Evolutionary conservation across 2,888 invertebrate species (phyloP).

Genomic region (Spialia ferax): DNA sequence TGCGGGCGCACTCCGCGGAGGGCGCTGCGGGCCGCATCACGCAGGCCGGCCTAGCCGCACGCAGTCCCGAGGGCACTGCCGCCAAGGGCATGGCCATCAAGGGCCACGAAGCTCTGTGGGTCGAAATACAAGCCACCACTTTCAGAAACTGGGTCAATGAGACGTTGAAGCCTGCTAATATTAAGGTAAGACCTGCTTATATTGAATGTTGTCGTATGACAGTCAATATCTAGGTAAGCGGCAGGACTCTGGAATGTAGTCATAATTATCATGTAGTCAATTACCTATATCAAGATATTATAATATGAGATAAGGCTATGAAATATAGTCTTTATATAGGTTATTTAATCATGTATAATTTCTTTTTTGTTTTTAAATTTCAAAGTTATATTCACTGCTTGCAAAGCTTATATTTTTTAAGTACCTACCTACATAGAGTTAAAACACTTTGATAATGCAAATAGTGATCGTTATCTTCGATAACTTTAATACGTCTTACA

Average conservation of each 20-base stretch:
- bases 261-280: no score
- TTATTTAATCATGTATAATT: no score
- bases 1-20: conserved; percentile 85
- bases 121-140: conserved; percentile 98
- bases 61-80: conserved; percentile 96
- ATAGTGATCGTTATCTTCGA: background rate
- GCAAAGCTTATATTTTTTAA: no score
- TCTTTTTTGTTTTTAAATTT: no score
- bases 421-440: background rate
- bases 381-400: no score
- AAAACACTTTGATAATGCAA: background rate
- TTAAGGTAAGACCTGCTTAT: conserved; percentile 84
- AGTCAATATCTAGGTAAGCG: no score
- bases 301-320: no score
- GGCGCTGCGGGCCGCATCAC: conserved; percentile 88
- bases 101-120: conserved; percentile 98
- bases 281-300: no score
- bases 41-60: conserved; percentile 94
- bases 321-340: no score
- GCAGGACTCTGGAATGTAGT: no score
- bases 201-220: no score
- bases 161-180: conserved; percentile 90
- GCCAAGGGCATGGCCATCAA: conserved; percentile 98
- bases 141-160: conserved; percentile 99
- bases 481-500: background rate